Conservation (phyloP, 2,797 vertebrate genomes). For the Arnoldichthys spilopterus region DNA sequence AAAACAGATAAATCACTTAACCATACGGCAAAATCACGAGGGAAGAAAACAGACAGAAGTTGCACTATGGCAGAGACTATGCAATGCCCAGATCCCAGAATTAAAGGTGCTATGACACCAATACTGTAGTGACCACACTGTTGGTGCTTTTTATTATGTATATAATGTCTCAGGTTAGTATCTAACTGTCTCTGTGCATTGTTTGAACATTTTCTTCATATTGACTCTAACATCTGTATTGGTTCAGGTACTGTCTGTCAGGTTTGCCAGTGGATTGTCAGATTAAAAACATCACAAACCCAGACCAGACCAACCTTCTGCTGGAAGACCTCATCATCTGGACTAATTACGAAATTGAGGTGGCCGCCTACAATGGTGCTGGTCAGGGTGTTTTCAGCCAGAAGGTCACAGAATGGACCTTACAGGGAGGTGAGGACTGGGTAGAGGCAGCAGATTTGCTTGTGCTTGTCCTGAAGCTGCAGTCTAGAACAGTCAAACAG, state of each 20-base stretch:
- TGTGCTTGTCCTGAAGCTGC: background rate
- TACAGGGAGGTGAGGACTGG: constrained; percentile 89
- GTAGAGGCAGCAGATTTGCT: background rate
- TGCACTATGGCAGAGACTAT: background rate
- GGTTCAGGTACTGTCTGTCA: constrained; percentile 90
- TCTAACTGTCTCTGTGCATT: background rate
- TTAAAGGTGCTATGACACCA: background rate
- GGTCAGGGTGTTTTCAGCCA: constrained; percentile 92
- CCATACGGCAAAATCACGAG: background rate
- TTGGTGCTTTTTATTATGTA: background rate
- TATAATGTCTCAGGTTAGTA: background rate
- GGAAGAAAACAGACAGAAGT: background rate
- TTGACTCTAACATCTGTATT: background rate
- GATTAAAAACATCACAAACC: constrained; percentile 94
- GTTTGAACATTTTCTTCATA: background rate
- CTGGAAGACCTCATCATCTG: constrained; percentile 98
- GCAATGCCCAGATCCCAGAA: background rate
- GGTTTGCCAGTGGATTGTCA: constrained; percentile 95
- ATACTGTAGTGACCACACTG: background rate
- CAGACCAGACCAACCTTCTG: constrained; percentile 89
- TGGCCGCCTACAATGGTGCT: constrained; percentile 93
- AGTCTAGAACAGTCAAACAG: background rate
- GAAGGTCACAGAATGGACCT: constrained; percentile 96
- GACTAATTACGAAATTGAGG: constrained; percentile 98
- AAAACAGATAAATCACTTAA: constrained; percentile 3